Evolutionary conservation across 2,888 invertebrate species (phyloP).

Genomic region (Philereme transversata): DNA sequence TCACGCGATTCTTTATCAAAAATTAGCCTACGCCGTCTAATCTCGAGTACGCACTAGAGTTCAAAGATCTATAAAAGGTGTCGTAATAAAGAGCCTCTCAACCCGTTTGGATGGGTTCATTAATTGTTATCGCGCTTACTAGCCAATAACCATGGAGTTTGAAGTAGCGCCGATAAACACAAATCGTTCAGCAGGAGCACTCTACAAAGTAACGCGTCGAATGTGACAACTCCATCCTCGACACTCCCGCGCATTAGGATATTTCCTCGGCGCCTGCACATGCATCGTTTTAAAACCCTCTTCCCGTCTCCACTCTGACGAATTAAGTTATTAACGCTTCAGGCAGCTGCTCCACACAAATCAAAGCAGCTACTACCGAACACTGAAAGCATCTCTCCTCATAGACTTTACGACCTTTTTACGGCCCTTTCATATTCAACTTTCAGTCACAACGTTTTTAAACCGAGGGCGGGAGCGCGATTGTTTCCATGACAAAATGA

Average conservation of each 20-base stretch:
- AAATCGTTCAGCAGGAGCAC: conserved; percentile 67
- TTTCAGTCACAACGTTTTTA: conserved; percentile 62
- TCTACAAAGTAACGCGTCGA: conserved; percentile 39
- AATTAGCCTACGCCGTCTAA: conserved; percentile 9
- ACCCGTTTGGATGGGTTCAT: conserved; percentile 42
- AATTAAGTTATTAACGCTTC: conserved; percentile 83
- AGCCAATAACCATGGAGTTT: conserved; percentile 62
- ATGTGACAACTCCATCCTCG: conserved; percentile 58
- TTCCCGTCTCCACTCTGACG: conserved; percentile 78
- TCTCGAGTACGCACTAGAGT: conserved; percentile 8
- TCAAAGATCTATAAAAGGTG: conserved; percentile 20
- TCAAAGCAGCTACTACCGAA: conserved; percentile 73
- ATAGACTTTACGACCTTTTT: conserved; percentile 76
- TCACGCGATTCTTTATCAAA: neutral
- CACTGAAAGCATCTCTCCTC: conserved; percentile 68
- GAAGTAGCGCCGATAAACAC: conserved; percentile 64
- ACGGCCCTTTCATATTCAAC: conserved; percentile 78
- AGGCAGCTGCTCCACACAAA: conserved; percentile 81
- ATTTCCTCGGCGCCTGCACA: conserved; percentile 72
- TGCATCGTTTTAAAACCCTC: conserved; percentile 70
- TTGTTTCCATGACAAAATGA: conserved; percentile 77
- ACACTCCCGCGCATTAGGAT: conserved; percentile 62
- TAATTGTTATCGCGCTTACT: conserved; percentile 61
- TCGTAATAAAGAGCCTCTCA: conserved; percentile 26
- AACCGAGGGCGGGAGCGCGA: conserved; percentile 54